Conservation (phyloP, 1,140 invertebrate genomes). For the Achroia grisella region DNA sequence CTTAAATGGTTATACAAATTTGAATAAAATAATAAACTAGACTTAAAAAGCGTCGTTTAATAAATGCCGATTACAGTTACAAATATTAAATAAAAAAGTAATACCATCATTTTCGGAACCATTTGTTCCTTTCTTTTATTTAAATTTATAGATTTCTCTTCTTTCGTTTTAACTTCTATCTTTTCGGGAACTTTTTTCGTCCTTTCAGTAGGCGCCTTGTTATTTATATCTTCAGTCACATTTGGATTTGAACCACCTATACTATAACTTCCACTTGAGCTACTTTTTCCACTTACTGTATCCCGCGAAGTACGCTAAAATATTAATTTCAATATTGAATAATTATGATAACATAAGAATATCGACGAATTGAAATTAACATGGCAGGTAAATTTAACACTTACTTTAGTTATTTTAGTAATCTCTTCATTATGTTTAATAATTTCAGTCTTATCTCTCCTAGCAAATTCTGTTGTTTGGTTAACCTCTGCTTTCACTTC, state of each 20-base stretch:
- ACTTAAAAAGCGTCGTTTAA: no score
- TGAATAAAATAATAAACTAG: not conserved
- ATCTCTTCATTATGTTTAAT: slow-evolving; percentile 46
- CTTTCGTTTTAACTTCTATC: slow-evolving; percentile 33
- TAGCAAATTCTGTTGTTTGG: slow-evolving; percentile 38
- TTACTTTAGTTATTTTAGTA: slow-evolving; percentile 38
- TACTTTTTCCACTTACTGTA: slow-evolving; percentile 75
- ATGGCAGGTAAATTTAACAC: slow-evolving; percentile 1
- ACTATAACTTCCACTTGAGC: slow-evolving; percentile 79
- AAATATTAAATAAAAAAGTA: not conserved
- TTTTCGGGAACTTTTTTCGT: slow-evolving; percentile 39
- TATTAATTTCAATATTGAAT: not conserved
- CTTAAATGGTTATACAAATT: no score
- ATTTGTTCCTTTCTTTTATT: slow-evolving; percentile 44
- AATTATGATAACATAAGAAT: not conserved
- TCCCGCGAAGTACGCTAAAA: slow-evolving; percentile 30
- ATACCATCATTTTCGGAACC: slow-evolving; percentile 56
- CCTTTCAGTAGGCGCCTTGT: slow-evolving; percentile 43
- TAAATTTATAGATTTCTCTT: slow-evolving; percentile 26
- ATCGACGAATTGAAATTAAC: not conserved
- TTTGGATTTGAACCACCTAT: slow-evolving; percentile 75
- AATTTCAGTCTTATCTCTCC: slow-evolving; percentile 65
- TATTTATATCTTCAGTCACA: slow-evolving; percentile 46
- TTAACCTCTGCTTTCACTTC: slow-evolving; percentile 62
- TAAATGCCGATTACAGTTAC: no score